A percentile compares a stretch with the other conserved stretches of the same genome.
Conservation (phyloP, 2,797 vertebrate species). For the Hydrophis major region DNA sequence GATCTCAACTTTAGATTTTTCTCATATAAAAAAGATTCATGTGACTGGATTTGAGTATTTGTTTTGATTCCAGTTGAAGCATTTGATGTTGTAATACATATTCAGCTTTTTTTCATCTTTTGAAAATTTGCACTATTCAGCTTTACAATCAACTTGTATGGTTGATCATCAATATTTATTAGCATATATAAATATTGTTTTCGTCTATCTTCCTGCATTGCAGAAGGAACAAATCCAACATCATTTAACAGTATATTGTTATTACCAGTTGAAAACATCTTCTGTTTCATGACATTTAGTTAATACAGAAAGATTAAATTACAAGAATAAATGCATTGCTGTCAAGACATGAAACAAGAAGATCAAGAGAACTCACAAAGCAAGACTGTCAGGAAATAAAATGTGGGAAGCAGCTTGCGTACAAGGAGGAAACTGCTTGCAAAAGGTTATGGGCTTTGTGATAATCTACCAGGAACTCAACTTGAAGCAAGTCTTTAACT, state of each 20-base stretch:
- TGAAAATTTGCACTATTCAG: background rate
- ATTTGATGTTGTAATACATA: background rate
- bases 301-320: constrained; percentile 21
- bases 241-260: background rate
- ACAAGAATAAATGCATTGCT: background rate
- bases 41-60: background rate
- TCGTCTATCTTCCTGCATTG: background rate
- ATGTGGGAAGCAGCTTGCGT: background rate
- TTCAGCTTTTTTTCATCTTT: background rate
- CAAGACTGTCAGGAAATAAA: constrained; percentile 3
- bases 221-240: constrained; percentile 2
- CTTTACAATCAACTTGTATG: background rate
- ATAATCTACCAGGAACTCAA: background rate
- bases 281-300: background rate
- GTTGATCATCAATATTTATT: background rate
- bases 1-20: background rate
- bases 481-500: background rate
- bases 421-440: background rate
- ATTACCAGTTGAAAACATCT: constrained; percentile 11
- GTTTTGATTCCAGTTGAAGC: background rate
- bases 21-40: background rate
- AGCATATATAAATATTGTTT: background rate
- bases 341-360: constrained; percentile 17
- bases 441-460: background rate
- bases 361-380: constrained; percentile 8